Base-by-base conservation (phyloP, 2,888 invertebrate genomes). In the Pristionchus fissidentatus region DNA sequence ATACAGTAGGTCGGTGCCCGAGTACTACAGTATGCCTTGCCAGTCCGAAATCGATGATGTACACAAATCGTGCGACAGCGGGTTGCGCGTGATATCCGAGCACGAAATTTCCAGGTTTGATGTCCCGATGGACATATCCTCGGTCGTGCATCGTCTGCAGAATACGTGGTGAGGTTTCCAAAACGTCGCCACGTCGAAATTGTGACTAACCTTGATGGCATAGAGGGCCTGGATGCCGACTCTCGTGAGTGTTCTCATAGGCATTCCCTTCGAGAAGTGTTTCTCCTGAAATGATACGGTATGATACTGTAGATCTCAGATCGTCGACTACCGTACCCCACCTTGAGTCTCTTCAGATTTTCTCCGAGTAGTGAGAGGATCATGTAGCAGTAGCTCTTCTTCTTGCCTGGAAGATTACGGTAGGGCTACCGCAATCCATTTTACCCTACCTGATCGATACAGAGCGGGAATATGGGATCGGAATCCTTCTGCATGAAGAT, bases 331-430 rank as follows among this genome's bases (percentile, higher is more conserved):
- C 70, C 70, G 73, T n/a, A 73, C 46, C n/a, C n/a, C n/a, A 70
- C 70, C 80, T 60, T 66, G 35, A 89, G 43, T 7, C 85, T 83
- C 29, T 81, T 84, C 52, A 91, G 85, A 77, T 85, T 86, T 26
- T 88, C 88, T 13, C 91, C 91, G 38, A 87, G 85, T 13, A 91
- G 86, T 7, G 90, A 88, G 89, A 91, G 89, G 22, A 90, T 87
- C 86, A 90, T 87, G 84, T 90, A 90, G 80, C 84, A 86, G 84
- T 87, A 90, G n/a, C 78, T 85, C 13, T 84, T 75, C 49, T 75
- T 75, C 75, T 75, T 75, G 29, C 66, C 66, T 66, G 66, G 3
- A 62, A 8, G 10, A 35, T n/a, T 62, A 62, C 32, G 5, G 62
- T 35, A 35, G 7, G 10, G 66, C 8, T 66, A 66, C 66, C 2